phyloP scores from a whole-genome alignment of 2,888 invertebrate species.

The Tolmerus cingulatus region DNA sequence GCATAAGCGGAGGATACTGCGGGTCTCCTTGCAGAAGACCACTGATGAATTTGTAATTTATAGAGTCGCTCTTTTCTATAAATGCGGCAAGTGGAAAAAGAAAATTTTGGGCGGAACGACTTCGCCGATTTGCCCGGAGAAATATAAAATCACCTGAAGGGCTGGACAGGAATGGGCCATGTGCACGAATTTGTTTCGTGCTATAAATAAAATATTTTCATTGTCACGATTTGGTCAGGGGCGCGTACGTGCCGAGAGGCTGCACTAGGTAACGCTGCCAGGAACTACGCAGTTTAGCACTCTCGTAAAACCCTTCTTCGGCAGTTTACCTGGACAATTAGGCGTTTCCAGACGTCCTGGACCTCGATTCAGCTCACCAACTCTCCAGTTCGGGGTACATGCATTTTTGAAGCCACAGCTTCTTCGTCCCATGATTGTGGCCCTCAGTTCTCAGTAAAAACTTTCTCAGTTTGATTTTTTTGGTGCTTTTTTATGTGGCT shows the following conservation, averaged over 20 bases:
- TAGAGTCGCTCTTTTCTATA: conserved; percentile 10
- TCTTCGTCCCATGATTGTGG: not conserved
- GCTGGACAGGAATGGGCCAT: not conserved
- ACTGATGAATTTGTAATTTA: conserved; percentile 36
- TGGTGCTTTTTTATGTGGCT: not conserved
- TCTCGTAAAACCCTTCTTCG: conserved; percentile 8
- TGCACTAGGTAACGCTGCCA: not conserved
- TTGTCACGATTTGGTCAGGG: not conserved
- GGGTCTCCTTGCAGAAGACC: not conserved
- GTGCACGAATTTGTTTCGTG: not conserved
- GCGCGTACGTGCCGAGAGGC: not conserved
- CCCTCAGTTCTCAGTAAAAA: not conserved
- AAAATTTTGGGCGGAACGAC: not conserved
- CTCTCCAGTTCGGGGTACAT: not conserved
- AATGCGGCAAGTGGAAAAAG: not conserved
- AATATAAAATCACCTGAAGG: not conserved
- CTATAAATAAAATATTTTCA: conserved; percentile 26
- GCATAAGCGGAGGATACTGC: not conserved
- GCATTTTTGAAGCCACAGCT: conserved; percentile 13
- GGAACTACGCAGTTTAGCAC: conserved; percentile 2
- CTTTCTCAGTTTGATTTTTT: conserved; percentile 7
- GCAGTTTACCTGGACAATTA: conserved; percentile 7
- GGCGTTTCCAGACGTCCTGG: not conserved
- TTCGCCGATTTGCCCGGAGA: not conserved
- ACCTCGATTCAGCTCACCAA: not conserved